These are phyloP conservation scores for Schizaphis graminum DNA, from an alignment of 2,888 invertebrate species.

Conservation along the genomic window DNA sequence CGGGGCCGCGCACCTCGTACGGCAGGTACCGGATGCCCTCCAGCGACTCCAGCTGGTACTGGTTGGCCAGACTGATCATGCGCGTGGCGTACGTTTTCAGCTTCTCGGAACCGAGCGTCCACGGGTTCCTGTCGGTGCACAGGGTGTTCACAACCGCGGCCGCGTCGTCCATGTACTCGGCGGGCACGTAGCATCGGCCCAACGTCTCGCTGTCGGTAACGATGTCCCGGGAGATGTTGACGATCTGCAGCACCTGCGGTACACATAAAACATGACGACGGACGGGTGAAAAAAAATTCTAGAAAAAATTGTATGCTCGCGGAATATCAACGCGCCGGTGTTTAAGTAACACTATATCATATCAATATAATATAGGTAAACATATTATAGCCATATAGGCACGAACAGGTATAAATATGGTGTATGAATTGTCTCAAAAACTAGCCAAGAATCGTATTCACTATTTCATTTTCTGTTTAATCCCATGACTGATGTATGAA, in stretches of 20 bases:
- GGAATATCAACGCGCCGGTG: background rate
- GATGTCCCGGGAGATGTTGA: constrained; percentile 59
- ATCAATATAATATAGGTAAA: too few species aligned
- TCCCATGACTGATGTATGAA: too few species aligned
- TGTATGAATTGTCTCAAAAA: too few species aligned
- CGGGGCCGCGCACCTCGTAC: constrained; percentile 56
- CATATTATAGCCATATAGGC: too few species aligned
- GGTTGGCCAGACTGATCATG: constrained; percentile 44
- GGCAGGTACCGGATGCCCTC: constrained; percentile 22
- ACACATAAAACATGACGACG: background rate
- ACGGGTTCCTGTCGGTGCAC: constrained; percentile 5
- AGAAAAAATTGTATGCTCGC: background rate
- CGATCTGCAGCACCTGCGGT: constrained; percentile 49
- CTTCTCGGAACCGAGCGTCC: constrained; percentile 19
- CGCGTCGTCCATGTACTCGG: constrained; percentile 50
- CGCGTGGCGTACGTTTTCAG: constrained; percentile 46
- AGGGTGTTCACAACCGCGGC: background rate
- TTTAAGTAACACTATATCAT: too few species aligned
- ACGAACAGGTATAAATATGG: too few species aligned
- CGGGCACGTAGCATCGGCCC: constrained; percentile 56
- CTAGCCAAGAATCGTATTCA: too few species aligned
- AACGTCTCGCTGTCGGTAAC: constrained; percentile 58
- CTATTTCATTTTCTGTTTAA: too few species aligned
- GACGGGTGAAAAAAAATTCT: background rate
- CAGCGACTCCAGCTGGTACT: constrained; percentile 29